Conservation (phyloP, 2,113 vertebrate species). For the Platysteira castanea region DNA sequence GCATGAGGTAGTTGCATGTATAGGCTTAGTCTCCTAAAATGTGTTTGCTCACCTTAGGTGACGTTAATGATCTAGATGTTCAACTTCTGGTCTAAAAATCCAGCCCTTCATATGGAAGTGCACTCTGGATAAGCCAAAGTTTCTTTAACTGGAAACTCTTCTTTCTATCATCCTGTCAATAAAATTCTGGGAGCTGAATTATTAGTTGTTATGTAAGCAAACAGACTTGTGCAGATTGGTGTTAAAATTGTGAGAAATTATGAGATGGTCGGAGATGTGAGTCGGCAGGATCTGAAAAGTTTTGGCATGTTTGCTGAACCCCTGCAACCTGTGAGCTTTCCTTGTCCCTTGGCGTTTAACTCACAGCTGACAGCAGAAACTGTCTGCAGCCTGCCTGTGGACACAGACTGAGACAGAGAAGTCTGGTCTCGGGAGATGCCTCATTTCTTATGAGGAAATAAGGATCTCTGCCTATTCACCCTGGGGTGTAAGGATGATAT, state of each 20-base stretch:
- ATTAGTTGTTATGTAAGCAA: background rate
- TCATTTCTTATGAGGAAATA: background rate
- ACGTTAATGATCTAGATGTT: background rate
- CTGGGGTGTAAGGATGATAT: background rate
- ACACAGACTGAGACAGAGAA: background rate
- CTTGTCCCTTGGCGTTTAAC: background rate
- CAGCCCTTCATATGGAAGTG: background rate
- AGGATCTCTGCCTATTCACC: background rate
- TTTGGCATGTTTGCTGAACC: background rate
- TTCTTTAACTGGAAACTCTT: background rate
- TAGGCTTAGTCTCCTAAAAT: background rate
- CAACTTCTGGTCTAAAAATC: background rate
- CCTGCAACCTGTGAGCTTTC: background rate
- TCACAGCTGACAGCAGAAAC: background rate
- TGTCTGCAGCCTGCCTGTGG: fast-evolving
- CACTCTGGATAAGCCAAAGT: background rate
- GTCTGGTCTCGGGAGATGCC: background rate
- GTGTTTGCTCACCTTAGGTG: background rate
- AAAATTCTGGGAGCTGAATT: background rate
- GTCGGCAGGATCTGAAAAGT: background rate
- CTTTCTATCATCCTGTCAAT: background rate
- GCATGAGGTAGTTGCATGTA: background rate
- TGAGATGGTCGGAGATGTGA: background rate
- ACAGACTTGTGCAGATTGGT: background rate
- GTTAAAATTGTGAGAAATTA: background rate